phyloP scores from a whole-genome alignment of 2,113 vertebrate genomes.

The Prolemur simus region DNA sequence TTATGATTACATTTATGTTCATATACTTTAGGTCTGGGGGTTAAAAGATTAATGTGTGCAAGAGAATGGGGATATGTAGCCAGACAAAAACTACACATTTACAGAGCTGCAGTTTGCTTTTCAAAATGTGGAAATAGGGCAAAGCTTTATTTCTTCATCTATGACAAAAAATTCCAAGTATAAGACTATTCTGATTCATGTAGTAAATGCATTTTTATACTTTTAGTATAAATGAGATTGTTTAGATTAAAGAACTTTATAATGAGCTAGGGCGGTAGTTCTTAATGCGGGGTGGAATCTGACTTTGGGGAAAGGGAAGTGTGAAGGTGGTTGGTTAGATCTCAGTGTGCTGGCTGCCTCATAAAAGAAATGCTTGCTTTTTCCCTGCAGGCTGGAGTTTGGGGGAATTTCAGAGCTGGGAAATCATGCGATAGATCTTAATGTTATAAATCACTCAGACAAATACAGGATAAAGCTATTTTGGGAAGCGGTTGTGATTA shows the following conservation, averaged over 20 bases:
- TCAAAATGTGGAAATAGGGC: not conserved
- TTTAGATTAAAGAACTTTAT: not conserved
- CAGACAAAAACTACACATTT: not conserved
- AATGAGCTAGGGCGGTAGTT: not conserved
- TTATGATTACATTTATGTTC: not conserved
- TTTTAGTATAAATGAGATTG: not conserved
- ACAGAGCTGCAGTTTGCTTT: conserved; percentile 31
- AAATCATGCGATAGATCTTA: not conserved
- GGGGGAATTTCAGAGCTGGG: conserved; percentile 19
- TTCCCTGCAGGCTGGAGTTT: not conserved
- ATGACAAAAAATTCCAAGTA: not conserved
- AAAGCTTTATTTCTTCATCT: not conserved
- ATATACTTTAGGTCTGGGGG: not conserved
- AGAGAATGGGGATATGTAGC: conserved; percentile 17
- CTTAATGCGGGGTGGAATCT: not conserved
- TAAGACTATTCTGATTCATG: not conserved
- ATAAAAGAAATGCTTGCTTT: not conserved
- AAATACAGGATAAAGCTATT: conserved; percentile 12
- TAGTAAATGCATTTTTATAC: not conserved
- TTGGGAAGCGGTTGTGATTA: not conserved
- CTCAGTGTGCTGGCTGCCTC: not conserved
- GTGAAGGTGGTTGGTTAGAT: not conserved
- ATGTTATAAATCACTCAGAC: conserved; percentile 7
- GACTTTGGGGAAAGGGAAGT: not conserved
- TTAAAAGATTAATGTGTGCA: conserved; percentile 15